Conservation (phyloP, 2,113 vertebrate species). For the Tricholaema leucomelas region DNA sequence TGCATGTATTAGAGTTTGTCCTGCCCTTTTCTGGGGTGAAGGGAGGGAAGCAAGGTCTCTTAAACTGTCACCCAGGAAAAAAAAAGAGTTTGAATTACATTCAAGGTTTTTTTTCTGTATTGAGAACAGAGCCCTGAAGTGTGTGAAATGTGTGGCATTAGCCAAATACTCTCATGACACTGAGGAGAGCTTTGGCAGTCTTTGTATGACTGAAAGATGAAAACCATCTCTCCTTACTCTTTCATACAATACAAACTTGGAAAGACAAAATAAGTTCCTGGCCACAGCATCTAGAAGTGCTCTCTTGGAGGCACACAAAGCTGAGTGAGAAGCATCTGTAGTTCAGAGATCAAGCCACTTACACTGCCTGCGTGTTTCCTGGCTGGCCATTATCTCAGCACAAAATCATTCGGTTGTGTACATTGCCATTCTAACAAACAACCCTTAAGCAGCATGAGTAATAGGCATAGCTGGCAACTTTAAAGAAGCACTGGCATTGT, state of each 20-base stretch:
- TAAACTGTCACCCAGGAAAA: neutral
- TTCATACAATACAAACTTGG: neutral
- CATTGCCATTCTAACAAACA: slow-evolving; percentile 33
- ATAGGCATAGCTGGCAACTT: neutral
- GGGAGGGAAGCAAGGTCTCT: neutral
- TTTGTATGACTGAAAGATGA: neutral
- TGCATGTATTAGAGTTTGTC: neutral
- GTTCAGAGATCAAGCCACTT: slow-evolving; percentile 26
- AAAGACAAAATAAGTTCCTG: neutral
- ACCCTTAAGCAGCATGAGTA: slow-evolving; percentile 19
- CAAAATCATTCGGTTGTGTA: slow-evolving; percentile 41
- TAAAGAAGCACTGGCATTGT: slow-evolving; percentile 22
- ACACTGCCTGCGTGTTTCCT: neutral
- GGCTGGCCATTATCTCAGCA: slow-evolving; percentile 19
- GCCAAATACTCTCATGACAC: neutral
- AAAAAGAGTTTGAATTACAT: neutral
- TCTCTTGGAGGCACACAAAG: neutral
- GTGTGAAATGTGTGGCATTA: neutral
- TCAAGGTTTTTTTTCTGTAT: neutral
- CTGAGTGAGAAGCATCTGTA: neutral
- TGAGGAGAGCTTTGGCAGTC: neutral
- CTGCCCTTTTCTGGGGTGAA: neutral
- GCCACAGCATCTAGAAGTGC: neutral
- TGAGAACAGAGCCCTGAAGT: neutral
- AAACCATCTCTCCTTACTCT: neutral